These are phyloP conservation scores for Crepidodera aurea DNA, from an alignment of 2,888 invertebrate species.

Conservation along the genomic window DNA sequence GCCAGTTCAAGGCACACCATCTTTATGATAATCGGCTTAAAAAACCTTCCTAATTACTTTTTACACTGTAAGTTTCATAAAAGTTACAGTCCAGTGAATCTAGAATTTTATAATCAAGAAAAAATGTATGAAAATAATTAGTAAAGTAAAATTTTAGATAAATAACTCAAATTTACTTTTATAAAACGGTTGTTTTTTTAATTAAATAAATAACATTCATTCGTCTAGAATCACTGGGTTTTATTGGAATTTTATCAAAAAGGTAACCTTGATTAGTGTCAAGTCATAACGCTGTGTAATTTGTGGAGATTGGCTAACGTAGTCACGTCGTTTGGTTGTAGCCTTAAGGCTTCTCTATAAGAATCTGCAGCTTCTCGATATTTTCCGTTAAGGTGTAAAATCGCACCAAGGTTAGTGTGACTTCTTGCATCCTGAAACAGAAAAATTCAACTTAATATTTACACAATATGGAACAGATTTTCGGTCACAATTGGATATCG, in stretches of 20 bases:
- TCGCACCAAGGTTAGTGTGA: slow-evolving; percentile 94
- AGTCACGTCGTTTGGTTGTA: slow-evolving; percentile 89
- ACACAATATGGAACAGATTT: too few relatives aligned
- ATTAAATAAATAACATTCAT: too few relatives aligned
- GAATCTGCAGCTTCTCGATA: slow-evolving; percentile 86
- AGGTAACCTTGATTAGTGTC: slow-evolving; percentile 53
- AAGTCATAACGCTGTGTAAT: slow-evolving; percentile 67
- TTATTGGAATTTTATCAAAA: too few relatives aligned
- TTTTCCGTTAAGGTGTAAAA: slow-evolving; percentile 92
- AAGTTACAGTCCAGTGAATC: slow-evolving; percentile 10
- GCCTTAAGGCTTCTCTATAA: slow-evolving; percentile 83
- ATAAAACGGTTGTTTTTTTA: too few relatives aligned
- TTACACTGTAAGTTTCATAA: slow-evolving; percentile 14
- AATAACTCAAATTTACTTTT: too few relatives aligned
- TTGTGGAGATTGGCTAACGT: slow-evolving; percentile 90
- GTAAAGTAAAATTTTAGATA: too few relatives aligned
- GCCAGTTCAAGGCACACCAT: slow-evolving; percentile 41
- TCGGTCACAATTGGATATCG: too few relatives aligned
- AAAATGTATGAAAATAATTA: too few relatives aligned
- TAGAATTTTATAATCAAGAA: neutral
- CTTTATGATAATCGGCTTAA: slow-evolving; percentile 34
- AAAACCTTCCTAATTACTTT: slow-evolving; percentile 29
- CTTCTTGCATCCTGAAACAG: slow-evolving; percentile 80
- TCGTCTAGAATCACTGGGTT: too few relatives aligned
- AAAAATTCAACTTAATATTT: slow-evolving; percentile 25